These are phyloP conservation scores for Montipora foliosa DNA, from an alignment of 64 coral and sea anemone species.

Conservation along the genomic window DNA sequence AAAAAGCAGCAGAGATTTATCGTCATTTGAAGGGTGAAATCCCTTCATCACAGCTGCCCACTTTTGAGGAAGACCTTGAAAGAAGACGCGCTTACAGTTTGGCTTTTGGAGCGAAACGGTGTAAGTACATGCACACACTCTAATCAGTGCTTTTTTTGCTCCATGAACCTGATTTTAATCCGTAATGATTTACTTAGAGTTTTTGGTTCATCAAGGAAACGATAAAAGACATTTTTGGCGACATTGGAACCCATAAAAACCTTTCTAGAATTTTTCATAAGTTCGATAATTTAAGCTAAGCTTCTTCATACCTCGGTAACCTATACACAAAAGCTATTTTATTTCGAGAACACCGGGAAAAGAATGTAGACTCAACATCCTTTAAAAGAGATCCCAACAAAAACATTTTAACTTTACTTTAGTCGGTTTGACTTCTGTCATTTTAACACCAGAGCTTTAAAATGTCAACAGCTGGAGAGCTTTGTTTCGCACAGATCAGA, in stretches of 20 bases:
- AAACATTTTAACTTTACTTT: not conserved
- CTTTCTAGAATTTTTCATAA: not conserved
- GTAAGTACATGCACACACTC: constrained; percentile 45
- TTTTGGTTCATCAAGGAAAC: not conserved
- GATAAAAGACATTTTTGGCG: not conserved
- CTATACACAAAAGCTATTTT: not conserved
- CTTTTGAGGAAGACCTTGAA: constrained; percentile 92
- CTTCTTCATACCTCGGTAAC: constrained; percentile 6
- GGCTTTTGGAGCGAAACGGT: constrained; percentile 97
- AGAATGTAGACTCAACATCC: not conserved
- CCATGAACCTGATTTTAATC: not conserved
- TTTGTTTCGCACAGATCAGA: too few relatives aligned
- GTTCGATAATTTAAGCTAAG: too few relatives aligned
- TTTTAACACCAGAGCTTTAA: constrained; percentile 6
- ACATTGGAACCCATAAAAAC: too few relatives aligned
- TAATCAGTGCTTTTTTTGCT: not conserved
- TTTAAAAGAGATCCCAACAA: not conserved
- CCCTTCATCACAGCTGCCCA: constrained; percentile 68
- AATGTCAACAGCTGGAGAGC: too few relatives aligned
- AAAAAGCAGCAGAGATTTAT: constrained; percentile 89
- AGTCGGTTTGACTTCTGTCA: not conserved
- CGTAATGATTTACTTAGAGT: not conserved
- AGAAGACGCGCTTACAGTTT: constrained; percentile 95
- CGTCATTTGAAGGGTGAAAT: constrained; percentile 94
- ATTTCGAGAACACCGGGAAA: not conserved